phyloP scores from a whole-genome alignment of 2,888 invertebrate genomes.

The Keiferia lycopersicella region DNA sequence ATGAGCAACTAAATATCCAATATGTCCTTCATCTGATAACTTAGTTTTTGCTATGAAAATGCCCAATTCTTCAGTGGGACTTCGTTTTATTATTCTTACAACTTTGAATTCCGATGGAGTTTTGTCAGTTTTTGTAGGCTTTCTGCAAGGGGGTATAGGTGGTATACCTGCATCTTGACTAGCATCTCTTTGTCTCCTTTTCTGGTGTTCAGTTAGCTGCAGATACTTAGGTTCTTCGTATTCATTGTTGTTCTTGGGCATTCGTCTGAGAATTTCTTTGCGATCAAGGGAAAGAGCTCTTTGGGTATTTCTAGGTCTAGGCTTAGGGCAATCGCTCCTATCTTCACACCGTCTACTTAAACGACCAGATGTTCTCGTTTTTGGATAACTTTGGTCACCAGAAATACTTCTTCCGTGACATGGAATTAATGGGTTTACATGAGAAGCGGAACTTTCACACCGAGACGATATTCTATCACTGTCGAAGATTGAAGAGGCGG shows the following conservation, averaged over 20 bases:
- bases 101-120: conserved; percentile 66
- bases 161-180: conserved; percentile 71
- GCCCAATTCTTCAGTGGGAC: conserved; percentile 84
- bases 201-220: conserved; percentile 75
- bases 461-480: conserved; percentile 78
- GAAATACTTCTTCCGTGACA: conserved; percentile 76
- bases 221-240: conserved; percentile 70
- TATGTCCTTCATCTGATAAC: conserved; percentile 80
- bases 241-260: conserved; percentile 67
- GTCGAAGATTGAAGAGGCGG: conserved; percentile 84
- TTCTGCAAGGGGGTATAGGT: conserved; percentile 74
- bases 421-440: conserved; percentile 60
- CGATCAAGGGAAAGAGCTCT: conserved; percentile 80
- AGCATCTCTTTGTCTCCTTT: conserved; percentile 71
- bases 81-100: conserved; percentile 80
- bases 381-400: conserved; percentile 71
- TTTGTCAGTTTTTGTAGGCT: conserved; percentile 61
- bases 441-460: conserved; percentile 78
- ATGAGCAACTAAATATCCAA: conserved; percentile 86
- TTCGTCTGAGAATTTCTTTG: conserved; percentile 76
- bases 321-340: conserved; percentile 59
- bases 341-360: conserved; percentile 55
- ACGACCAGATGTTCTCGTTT: conserved; percentile 64
- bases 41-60: conserved; percentile 87
- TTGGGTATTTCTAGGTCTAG: conserved; percentile 68